A percentile compares a stretch with the other conserved stretches of the same genome.
These are phyloP conservation scores for Torymus auratus DNA, from an alignment of 2,888 invertebrate genomes.

Conservation along the genomic window DNA sequence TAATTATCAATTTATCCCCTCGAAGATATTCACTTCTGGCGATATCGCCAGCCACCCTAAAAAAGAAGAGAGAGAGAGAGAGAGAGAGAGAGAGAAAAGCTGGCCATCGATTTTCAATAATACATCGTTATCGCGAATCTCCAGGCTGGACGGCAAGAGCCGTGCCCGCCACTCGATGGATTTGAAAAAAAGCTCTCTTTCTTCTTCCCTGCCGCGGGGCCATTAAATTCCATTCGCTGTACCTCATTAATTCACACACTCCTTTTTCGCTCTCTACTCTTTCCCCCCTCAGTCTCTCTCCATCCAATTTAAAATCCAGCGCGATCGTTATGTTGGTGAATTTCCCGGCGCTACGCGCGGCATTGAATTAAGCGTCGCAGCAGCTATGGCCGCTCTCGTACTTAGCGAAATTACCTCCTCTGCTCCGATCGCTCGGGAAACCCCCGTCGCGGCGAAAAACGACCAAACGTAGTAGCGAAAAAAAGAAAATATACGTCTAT, in stretches of 20 bases:
- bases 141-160: too few relatives aligned
- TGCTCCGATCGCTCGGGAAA: too few relatives aligned
- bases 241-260: conserved; percentile 40
- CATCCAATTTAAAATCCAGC: conserved; percentile 18
- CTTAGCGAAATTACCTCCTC: too few relatives aligned
- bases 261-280: too few relatives aligned
- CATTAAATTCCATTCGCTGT: conserved; percentile 29
- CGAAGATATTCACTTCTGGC: neutral
- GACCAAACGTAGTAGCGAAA: too few relatives aligned
- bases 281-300: neutral
- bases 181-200: conserved; percentile 7
- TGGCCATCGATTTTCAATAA: conserved; percentile 35
- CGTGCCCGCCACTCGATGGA: neutral
- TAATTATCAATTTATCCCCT: conserved; percentile 20
- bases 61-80: too few relatives aligned
- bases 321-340: neutral
- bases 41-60: too few relatives aligned
- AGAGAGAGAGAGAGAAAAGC: neutral
- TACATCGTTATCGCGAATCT: conserved; percentile 22
- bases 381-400: neutral
- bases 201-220: conserved; percentile 9
- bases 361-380: conserved; percentile 27
- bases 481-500: too few relatives aligned
- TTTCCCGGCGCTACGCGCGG: neutral
- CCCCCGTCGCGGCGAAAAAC: too few relatives aligned